A percentile compares a stretch with the other conserved stretches of the same genome.
Evolutionary conservation across 2,113 vertebrate genomes (phyloP).

Genomic region (Oreocharis arfaki): DNA sequence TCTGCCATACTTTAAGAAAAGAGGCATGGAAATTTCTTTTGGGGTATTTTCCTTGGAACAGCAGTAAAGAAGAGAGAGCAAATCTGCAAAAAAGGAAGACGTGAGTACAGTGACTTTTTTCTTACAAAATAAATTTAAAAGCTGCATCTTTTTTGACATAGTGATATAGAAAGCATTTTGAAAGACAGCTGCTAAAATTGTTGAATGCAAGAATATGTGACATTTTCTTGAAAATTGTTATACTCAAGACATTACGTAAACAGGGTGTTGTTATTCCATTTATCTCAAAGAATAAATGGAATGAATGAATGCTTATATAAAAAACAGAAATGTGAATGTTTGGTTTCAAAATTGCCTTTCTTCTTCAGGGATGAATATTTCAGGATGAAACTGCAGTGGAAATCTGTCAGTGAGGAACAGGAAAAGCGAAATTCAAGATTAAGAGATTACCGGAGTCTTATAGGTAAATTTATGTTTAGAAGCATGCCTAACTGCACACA

Average conservation of each 20-base stretch:
- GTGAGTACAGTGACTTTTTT: slow-evolving; percentile 65
- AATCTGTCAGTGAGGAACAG: slow-evolving; percentile 93
- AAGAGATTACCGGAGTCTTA: slow-evolving; percentile 92
- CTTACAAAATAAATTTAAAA: neutral
- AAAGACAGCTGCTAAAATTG: neutral
- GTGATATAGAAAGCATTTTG: neutral
- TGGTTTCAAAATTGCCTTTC: neutral
- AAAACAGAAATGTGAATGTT: neutral
- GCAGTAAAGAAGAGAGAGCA: slow-evolving; percentile 87
- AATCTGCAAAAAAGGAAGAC: slow-evolving; percentile 84
- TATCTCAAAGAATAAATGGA: neutral
- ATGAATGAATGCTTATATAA: neutral
- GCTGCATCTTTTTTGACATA: neutral
- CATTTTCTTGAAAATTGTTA: neutral
- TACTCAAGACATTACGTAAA: neutral
- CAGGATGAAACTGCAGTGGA: slow-evolving; percentile 98
- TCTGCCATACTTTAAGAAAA: slow-evolving; percentile 87
- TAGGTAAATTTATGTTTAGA: slow-evolving; percentile 76
- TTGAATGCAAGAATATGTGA: neutral
- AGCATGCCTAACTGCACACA: neutral
- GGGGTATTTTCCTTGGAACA: slow-evolving; percentile 91
- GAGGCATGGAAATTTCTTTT: slow-evolving; percentile 94
- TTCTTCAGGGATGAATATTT: slow-evolving; percentile 91
- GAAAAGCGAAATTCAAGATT: slow-evolving; percentile 92
- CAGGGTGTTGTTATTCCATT: neutral